These are phyloP conservation scores for Ophiothrix spiculata DNA, from an alignment of 35 echinoderm and acorn worm genomes.

Conservation along the genomic window DNA sequence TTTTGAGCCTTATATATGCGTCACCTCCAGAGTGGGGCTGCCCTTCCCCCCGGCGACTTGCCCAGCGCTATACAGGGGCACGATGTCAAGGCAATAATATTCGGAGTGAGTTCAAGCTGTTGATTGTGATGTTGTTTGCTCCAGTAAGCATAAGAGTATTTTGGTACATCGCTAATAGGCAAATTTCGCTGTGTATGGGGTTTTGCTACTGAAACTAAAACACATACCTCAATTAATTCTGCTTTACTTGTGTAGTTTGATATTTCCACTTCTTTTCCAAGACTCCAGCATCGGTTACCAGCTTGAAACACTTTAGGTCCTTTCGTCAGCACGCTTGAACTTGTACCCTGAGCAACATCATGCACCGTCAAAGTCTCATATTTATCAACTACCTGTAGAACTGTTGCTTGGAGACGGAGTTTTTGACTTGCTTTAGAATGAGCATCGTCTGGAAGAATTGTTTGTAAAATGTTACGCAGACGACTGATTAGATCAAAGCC, in stretches of 20 bases:
- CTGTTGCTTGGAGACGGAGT: constrained; percentile 51
- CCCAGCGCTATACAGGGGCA: too few relatives aligned
- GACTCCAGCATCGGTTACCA: constrained; percentile 60
- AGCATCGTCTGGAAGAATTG: constrained; percentile 47
- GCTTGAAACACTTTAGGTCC: constrained; percentile 80
- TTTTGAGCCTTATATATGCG: too few relatives aligned
- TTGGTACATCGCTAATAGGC: too few relatives aligned
- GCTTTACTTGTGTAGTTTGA: constrained; percentile 44
- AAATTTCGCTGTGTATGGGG: too few relatives aligned
- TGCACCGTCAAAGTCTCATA: constrained; percentile 61
- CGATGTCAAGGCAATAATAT: too few relatives aligned
- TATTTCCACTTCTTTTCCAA: constrained; percentile 59
- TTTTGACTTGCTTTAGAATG: constrained; percentile 57
- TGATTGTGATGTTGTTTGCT: neutral
- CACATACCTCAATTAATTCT: constrained; percentile 73
- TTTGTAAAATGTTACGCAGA: constrained; percentile 40
- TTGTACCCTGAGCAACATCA: constrained; percentile 83
- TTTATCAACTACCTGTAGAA: constrained; percentile 53
- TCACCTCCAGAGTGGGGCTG: too few relatives aligned
- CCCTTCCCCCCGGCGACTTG: too few relatives aligned
- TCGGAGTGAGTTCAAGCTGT: too few relatives aligned
- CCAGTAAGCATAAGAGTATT: too few relatives aligned
- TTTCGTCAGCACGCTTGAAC: constrained; percentile 66
- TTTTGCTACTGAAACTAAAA: neutral
- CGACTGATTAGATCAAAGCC: constrained; percentile 68